Evolutionary conservation across 2,113 vertebrate genomes (phyloP).

Genomic region (Etia nguti): DNA sequence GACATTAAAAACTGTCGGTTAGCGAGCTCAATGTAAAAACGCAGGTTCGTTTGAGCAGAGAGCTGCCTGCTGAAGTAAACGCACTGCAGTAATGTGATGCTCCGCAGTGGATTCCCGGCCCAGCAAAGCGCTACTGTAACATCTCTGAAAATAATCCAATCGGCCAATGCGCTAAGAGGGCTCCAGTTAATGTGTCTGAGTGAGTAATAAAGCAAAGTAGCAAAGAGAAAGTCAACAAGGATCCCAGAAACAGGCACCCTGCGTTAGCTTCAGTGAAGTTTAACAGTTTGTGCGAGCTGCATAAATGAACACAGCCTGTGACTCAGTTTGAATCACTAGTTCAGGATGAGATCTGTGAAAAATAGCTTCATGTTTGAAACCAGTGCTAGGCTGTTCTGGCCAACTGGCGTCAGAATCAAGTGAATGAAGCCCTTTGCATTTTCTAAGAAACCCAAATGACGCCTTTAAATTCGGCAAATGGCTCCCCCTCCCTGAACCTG

Average conservation of each 20-base stretch:
- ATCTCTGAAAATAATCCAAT: background rate
- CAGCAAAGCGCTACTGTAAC: background rate
- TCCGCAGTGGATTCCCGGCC: background rate
- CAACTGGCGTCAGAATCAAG: background rate
- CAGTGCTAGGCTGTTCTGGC: background rate
- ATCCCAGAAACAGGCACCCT: background rate
- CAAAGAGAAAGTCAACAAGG: background rate
- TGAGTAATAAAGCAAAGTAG: background rate
- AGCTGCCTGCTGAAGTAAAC: background rate
- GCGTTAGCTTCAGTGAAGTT: background rate
- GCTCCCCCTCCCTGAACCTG: background rate
- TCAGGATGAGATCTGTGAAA: background rate
- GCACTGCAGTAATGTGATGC: constrained; percentile 23
- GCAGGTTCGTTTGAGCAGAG: background rate
- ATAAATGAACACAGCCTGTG: background rate
- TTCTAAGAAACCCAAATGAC: background rate
- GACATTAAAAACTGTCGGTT: background rate
- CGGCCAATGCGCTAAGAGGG: background rate
- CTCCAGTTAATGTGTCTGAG: background rate
- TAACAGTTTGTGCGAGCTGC: background rate
- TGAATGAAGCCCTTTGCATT: background rate
- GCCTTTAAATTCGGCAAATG: background rate
- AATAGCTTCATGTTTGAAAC: background rate
- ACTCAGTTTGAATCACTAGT: background rate
- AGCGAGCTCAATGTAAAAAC: constrained; percentile 29